Conservation (phyloP, 92 coral and sea anemone genomes). For the Porites evermanni region DNA sequence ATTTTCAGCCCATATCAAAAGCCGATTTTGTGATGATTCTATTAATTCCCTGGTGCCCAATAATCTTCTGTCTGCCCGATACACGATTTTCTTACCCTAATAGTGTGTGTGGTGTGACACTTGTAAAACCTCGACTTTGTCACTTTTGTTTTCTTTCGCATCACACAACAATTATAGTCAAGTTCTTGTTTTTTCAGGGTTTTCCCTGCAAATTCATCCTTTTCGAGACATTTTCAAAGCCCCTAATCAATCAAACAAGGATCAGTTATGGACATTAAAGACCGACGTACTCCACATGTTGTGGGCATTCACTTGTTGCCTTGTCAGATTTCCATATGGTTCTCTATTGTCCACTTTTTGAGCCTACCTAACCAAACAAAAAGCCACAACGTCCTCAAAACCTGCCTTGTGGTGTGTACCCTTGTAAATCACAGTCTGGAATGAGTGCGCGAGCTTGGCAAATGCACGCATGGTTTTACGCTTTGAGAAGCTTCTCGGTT, state of each 20-base stretch:
- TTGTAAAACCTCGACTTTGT: constrained; percentile 22
- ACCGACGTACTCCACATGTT: constrained; percentile 52
- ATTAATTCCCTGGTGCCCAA: constrained; percentile 39
- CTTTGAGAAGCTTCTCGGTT: constrained; percentile 61
- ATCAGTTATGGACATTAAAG: constrained; percentile 42
- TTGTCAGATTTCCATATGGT: constrained; percentile 47
- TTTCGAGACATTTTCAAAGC: constrained; percentile 13
- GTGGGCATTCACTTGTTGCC: constrained; percentile 35
- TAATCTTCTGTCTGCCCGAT: constrained; percentile 60
- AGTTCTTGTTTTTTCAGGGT: constrained; percentile 78
- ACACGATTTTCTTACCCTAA: constrained; percentile 8
- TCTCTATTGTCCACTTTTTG: constrained; percentile 35
- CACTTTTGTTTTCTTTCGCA: constrained; percentile 53
- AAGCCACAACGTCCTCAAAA: constrained; percentile 12
- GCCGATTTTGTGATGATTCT: constrained; percentile 54
- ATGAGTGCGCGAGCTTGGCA: background rate
- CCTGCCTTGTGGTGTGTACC: constrained; percentile 24
- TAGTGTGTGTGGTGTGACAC: constrained; percentile 59
- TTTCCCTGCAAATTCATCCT: constrained; percentile 56
- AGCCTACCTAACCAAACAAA: constrained; percentile 26
- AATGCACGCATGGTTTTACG: constrained; percentile 78
- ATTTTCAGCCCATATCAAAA: constrained; percentile 48
- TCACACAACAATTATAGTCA: constrained; percentile 39
- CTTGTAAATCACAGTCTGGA: constrained; percentile 22
- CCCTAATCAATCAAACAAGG: constrained; percentile 23